A percentile compares a stretch with the other conserved stretches of the same genome.
These are phyloP conservation scores for Typhlichthys subterraneus DNA, from an alignment of 2,797 vertebrate genomes.

Conservation along the genomic window DNA sequence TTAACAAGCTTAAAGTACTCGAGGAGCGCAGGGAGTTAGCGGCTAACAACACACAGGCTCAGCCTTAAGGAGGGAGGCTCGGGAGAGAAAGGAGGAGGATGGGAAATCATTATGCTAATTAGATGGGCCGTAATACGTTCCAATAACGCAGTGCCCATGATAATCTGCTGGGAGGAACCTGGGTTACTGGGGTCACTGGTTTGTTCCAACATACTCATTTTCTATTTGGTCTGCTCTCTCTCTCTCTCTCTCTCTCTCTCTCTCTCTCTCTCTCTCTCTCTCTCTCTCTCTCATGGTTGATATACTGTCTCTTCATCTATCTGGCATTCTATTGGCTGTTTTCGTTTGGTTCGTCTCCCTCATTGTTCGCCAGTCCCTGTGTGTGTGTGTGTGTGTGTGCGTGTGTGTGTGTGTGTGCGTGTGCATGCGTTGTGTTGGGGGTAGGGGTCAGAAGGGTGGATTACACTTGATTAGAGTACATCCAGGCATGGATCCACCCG, in stretches of 20 bases:
- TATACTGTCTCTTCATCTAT: too few species aligned
- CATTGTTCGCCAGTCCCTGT: background rate
- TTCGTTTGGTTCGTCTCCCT: background rate
- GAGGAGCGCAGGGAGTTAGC: slow-evolving; percentile 93
- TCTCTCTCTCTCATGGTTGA: too few species aligned
- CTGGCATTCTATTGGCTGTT: too few species aligned
- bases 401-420: background rate
- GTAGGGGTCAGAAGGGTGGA: slow-evolving; percentile 28
- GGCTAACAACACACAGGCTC: slow-evolving; percentile 83
- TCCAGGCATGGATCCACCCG: slow-evolving; percentile 34
- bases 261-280: slow-evolving; percentile 12
- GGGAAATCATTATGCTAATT: slow-evolving; percentile 97
- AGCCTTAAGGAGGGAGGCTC: slow-evolving; percentile 43
- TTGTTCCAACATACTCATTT: slow-evolving; percentile 61
- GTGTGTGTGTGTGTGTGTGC: background rate
- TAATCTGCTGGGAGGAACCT: slow-evolving; percentile 85
- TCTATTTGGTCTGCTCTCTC: slow-evolving; percentile 25
- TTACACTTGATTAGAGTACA: slow-evolving; percentile 46
- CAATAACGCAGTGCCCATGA: slow-evolving; percentile 84
- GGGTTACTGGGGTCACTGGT: slow-evolving; percentile 83
- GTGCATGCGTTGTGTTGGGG: background rate
- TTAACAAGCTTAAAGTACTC: slow-evolving; percentile 95
- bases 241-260: slow-evolving; percentile 4
- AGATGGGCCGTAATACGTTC: slow-evolving; percentile 85
- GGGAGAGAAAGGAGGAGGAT: slow-evolving; percentile 66